A percentile compares a stretch with the other conserved stretches of the same genome.
Conservation (phyloP, 2,113 vertebrate genomes). For the Sorex araneus region DNA sequence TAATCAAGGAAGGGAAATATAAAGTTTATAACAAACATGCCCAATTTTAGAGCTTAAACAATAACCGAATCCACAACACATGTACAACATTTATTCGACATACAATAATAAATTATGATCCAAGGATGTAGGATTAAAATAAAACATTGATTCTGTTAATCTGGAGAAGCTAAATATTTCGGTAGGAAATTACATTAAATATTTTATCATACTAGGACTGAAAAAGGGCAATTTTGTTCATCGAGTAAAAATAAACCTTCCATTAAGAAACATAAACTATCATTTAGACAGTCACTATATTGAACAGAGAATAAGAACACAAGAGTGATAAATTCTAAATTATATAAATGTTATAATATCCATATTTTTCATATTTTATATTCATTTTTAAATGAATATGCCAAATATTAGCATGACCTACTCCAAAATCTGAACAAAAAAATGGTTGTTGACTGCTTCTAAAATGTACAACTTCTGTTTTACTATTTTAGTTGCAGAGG, state of each 20-base stretch:
- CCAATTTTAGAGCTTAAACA: conserved; percentile 45
- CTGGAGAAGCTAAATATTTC: conserved; percentile 32
- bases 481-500: conserved; percentile 17
- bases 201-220: background rate
- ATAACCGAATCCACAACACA: conserved; percentile 24
- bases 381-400: conserved; percentile 37
- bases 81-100: background rate
- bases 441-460: background rate
- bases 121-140: background rate
- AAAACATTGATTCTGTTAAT: background rate
- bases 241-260: conserved; percentile 51
- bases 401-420: background rate
- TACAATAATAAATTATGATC: background rate
- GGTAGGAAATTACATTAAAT: conserved; percentile 34
- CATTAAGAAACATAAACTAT: conserved; percentile 33
- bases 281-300: conserved; percentile 32
- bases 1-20: background rate
- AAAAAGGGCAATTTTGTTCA: background rate
- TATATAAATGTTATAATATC: background rate
- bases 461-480: background rate
- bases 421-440: background rate
- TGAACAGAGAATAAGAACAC: background rate
- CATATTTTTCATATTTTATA: background rate
- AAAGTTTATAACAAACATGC: background rate
- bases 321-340: conserved; percentile 41